Percentiles rank a stretch among this genome's conserved stretches.
Conservation (phyloP, 2,888 invertebrate species). For the Gasteruption jaculator region DNA sequence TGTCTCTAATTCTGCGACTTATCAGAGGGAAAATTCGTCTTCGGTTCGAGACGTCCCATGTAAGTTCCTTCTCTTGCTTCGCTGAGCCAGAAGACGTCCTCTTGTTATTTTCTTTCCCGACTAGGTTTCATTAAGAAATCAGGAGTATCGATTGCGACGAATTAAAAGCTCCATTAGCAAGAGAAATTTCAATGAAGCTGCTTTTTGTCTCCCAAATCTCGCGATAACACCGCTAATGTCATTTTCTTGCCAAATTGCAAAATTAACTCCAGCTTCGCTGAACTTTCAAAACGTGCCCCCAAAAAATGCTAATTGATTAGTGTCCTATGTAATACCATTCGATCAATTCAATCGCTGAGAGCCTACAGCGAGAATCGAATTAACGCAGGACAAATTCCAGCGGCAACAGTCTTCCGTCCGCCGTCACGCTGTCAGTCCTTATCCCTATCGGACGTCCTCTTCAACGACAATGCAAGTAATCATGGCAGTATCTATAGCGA, state of each 20-base stretch:
- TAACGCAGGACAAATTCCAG: conserved; percentile 41
- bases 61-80: conserved; percentile 36
- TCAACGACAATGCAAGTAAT: conserved; percentile 64
- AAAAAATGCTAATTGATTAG: too few species aligned
- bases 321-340: too few species aligned
- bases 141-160: too few species aligned
- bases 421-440: conserved; percentile 68
- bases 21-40: conserved; percentile 52
- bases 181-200: too few species aligned
- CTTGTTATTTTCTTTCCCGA: too few species aligned
- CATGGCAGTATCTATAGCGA: conserved; percentile 85
- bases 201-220: too few species aligned
- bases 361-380: conserved; percentile 27
- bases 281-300: too few species aligned
- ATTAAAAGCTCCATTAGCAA: too few species aligned
- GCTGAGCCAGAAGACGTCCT: conserved; percentile 12
- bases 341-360: conserved; percentile 5
- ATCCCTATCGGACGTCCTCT: conserved; percentile 65
- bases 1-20: conserved; percentile 62
- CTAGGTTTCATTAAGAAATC: too few species aligned
- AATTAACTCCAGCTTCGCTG: too few species aligned
- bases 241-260: too few species aligned
- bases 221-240: too few species aligned
- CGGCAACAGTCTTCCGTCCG: conserved; percentile 47
- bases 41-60: conserved; percentile 44